These are phyloP conservation scores for Australoheros scitulus DNA, from an alignment of 2,113 vertebrate species.

Conservation along the genomic window DNA sequence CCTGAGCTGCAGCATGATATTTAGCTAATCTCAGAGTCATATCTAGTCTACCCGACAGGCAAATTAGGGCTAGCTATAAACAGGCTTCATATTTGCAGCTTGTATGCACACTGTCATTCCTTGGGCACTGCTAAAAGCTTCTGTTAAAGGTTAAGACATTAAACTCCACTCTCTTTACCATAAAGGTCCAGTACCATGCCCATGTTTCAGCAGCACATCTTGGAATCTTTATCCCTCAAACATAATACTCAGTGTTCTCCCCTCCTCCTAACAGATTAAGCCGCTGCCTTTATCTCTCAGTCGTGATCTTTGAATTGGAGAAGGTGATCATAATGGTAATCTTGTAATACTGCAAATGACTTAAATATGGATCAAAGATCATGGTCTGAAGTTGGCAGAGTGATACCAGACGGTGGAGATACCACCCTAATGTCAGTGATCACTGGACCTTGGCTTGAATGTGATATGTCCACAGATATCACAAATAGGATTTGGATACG, in stretches of 20 bases:
- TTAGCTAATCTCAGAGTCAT: not conserved
- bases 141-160: not conserved
- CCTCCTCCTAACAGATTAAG: not conserved
- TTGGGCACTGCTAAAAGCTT: not conserved
- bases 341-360: not conserved
- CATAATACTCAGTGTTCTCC: not conserved
- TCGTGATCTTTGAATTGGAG: not conserved
- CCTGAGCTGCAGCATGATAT: not conserved
- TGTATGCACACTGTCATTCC: not conserved
- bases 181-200: not conserved
- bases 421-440: slow-evolving; percentile 31
- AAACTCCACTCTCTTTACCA: not conserved
- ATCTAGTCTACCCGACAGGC: no score
- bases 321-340: not conserved
- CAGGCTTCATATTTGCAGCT: not conserved
- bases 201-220: not conserved
- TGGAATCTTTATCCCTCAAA: not conserved
- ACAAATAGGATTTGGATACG: slow-evolving; percentile 26
- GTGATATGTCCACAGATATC: slow-evolving; percentile 41
- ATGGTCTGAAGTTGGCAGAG: not conserved
- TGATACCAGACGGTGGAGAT: slow-evolving; percentile 5
- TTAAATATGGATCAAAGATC: not conserved
- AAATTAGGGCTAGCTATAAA: not conserved
- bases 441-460: slow-evolving; percentile 15
- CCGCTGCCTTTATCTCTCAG: not conserved